Evolutionary conservation across 2,113 vertebrate species (phyloP), one percentile per base, ranked within the genome.

Genomic region (Sylvilagus bachmani): DNA sequence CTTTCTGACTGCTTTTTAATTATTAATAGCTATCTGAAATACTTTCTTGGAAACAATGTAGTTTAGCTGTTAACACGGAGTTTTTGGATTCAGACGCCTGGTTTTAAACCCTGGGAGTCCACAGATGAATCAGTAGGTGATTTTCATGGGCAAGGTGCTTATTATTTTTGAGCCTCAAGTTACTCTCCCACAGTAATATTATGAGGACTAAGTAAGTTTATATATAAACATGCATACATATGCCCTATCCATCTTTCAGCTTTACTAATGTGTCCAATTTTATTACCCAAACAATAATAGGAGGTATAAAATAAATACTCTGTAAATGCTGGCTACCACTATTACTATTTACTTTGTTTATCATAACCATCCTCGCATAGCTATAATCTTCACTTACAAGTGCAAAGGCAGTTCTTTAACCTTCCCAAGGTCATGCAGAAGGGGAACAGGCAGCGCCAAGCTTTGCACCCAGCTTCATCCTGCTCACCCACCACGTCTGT

Each of bases 221-320:
- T 85, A 58, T 17, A 13, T 85, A 95, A 94, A 82, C 64, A 80
- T 19, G 25, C 16, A 31, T 44, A 77, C 31, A 25, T 71, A 12
- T 0, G 10, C 7, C 69, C 78, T 79, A 53, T 16, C 87, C 67
- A 22, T 77, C 19, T 87, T 64, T 36, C 49, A 58, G 21, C 70
- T 90, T 89, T 66, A n/a, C 38, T 79, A 9, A 58, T 77, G 16
- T 33, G 55, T 87, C 62, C 93, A 58, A 79, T 71, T 86, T 93
- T 94, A 89, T 93, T 83, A 71, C n/a, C 87, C n/a, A 55, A 22
- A 38, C 25, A 31, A 19, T 44, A 17, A 24, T 44, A 17, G 4
- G 25, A 96, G 55, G 49, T 33, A 77, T 89, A 78, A 90, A 81
- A 75, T 83, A 93, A 93, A 19, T 64, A 69, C 12, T 53, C 70